Base-by-base conservation (phyloP, 35 echinoderm and acorn worm genomes). In the Apostichopus californicus region DNA sequence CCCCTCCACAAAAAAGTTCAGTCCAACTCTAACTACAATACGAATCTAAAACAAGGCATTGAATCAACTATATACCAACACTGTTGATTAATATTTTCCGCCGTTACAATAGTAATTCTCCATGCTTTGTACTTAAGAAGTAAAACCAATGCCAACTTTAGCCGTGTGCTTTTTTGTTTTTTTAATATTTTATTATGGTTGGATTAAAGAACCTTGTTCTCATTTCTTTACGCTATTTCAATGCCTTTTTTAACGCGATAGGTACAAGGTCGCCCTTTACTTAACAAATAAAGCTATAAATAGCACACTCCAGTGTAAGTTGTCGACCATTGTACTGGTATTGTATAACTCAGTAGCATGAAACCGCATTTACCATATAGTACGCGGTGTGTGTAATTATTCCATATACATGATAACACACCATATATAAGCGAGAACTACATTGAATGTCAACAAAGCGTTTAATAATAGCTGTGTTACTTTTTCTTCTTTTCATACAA, bases 201-300 rank as follows among this genome's bases (percentile, higher is more conserved):
- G 17, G 20, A 75, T 75, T 7, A 75, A 75, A 75, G 12, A 46
- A 6, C 17, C 11, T 75, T 14, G 7, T 75, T 75, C 6, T 18
- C 17, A 5, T 75, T 18, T 18, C 71, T 75, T 18, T 14, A 75
- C 14, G 71, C 14, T 75, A 75, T 75, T 18, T 85, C 55, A 58
- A 59, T 20, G 56, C 54, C 81, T 58, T 58, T 85, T 85, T 59
- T n/a, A 85, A n/a, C 58, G 81, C 81, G 2, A 46, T 58, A 58
- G 81, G 81, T 85, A 85, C 81, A 85, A 85, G 81, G 81, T 85
- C 81, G 57, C 55, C 15, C 55, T 85, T 58, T 56, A 56, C 25
- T 52, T 85, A 85, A 85, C 81, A 85, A 59, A 54, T 58, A 15
- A 22, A 56, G 34, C 81, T 85, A 85, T 85, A 58, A 85, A 85